phyloP scores from a whole-genome alignment of 2,113 vertebrate genomes.

The Barnardius zonarius region DNA sequence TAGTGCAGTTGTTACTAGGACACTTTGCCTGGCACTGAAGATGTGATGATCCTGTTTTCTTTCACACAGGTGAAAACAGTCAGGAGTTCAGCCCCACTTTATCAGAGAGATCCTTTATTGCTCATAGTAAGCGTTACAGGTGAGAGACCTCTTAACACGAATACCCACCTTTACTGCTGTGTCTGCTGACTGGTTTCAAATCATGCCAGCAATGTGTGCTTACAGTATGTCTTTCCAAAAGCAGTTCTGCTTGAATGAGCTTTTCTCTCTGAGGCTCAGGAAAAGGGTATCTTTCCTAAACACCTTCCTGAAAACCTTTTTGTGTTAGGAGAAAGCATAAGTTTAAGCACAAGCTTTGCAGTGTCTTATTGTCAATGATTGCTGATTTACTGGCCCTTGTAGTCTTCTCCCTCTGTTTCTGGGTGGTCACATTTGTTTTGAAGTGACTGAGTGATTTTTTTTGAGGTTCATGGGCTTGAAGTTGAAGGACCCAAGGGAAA shows the following conservation, averaged over 20 bases:
- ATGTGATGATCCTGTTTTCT: not conserved
- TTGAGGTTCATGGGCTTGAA: not conserved
- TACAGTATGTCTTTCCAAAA: not conserved
- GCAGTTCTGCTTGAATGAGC: not conserved
- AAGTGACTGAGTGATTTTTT: not conserved
- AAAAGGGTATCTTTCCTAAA: not conserved
- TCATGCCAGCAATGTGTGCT: not conserved
- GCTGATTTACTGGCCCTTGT: not conserved
- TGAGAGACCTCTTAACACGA: constrained; percentile 23
- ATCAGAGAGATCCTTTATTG: constrained; percentile 76
- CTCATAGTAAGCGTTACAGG: constrained; percentile 79
- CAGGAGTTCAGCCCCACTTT: constrained; percentile 94
- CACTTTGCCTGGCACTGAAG: not conserved
- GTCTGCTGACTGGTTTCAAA: not conserved
- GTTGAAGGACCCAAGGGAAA: not conserved
- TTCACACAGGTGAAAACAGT: constrained; percentile 86
- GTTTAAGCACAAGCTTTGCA: not conserved
- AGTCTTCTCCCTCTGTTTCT: not conserved
- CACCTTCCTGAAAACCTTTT: not conserved
- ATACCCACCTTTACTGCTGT: not conserved
- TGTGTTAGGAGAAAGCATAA: not conserved
- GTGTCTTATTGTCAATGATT: not conserved
- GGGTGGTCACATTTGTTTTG: not conserved
- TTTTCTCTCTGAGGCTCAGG: not conserved
- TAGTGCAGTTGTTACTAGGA: not conserved